phyloP scores from a whole-genome alignment of 2,888 invertebrate genomes.

The Acronicta leporina region DNA sequence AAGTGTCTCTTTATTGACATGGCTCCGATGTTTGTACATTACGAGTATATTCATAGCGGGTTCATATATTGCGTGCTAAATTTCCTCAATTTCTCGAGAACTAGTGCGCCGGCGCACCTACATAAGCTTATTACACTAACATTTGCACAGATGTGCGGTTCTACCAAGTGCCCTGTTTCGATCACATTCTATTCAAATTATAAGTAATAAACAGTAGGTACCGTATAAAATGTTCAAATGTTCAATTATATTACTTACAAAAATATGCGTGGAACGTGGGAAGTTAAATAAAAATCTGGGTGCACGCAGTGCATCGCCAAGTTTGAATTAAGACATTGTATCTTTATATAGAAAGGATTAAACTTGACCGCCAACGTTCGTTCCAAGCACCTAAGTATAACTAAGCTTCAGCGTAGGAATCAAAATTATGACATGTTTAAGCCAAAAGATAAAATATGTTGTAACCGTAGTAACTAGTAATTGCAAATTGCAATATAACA shows the following conservation, averaged over 20 bases:
- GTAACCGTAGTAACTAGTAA: constrained; percentile 23
- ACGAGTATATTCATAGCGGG: constrained; percentile 6
- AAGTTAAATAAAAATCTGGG: no score
- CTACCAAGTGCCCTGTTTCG: constrained; percentile 7
- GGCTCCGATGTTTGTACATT: constrained; percentile 15
- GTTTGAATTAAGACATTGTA: no score
- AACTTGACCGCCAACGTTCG: no score
- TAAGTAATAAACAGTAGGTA: neutral
- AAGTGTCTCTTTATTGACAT: constrained; percentile 22
- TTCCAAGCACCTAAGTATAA: no score
- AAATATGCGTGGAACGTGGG: no score
- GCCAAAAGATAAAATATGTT: constrained; percentile 13
- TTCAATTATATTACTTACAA: neutral
- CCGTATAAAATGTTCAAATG: neutral
- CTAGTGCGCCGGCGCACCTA: constrained; percentile 4
- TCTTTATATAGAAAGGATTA: no score
- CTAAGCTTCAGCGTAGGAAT: no score
- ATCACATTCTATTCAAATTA: neutral
- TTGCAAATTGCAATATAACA: constrained; percentile 23
- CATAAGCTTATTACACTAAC: constrained; percentile 5
- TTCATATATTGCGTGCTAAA: constrained; percentile 17
- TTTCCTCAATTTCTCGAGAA: constrained; percentile 18
- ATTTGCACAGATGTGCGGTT: constrained; percentile 37
- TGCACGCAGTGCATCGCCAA: no score
- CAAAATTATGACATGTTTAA: neutral